Evolutionary conservation across 2,113 vertebrate species (phyloP).

Genomic region (Connochaetes taurinus): DNA sequence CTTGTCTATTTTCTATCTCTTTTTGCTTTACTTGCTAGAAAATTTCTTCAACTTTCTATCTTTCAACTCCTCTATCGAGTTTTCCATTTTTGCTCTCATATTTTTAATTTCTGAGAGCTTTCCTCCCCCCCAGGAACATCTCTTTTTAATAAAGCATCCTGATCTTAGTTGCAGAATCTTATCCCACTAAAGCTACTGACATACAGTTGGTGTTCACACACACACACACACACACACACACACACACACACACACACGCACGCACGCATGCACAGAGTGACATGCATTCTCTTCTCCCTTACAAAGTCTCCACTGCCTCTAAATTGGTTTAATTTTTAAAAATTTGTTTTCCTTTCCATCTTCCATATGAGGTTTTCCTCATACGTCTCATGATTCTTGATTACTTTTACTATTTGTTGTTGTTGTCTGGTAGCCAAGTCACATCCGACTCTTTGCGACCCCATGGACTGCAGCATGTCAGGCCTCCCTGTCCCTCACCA

Average conservation of each 20-base stretch:
- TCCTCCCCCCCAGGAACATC: background rate
- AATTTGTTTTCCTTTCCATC: background rate
- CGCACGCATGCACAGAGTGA: background rate
- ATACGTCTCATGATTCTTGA: background rate
- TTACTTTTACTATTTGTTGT: background rate
- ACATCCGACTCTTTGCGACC: accelerated
- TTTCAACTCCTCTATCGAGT: background rate
- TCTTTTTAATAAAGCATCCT: background rate
- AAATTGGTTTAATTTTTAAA: background rate
- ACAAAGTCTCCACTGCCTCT: background rate
- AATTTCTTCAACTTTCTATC: conserved; percentile 15
- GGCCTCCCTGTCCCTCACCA: background rate
- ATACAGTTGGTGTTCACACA: background rate
- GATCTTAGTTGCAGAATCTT: background rate
- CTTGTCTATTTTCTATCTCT: background rate
- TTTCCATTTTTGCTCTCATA: background rate
- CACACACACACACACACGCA: background rate
- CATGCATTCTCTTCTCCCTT: background rate
- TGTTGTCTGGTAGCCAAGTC: background rate
- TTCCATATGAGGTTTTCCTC: background rate
- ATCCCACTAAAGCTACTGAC: background rate
- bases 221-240: background rate
- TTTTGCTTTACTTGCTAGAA: background rate
- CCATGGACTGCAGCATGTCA: background rate
- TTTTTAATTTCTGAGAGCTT: background rate